phyloP scores from a whole-genome alignment of 2,113 vertebrate genomes.

The Panthera uncia region DNA sequence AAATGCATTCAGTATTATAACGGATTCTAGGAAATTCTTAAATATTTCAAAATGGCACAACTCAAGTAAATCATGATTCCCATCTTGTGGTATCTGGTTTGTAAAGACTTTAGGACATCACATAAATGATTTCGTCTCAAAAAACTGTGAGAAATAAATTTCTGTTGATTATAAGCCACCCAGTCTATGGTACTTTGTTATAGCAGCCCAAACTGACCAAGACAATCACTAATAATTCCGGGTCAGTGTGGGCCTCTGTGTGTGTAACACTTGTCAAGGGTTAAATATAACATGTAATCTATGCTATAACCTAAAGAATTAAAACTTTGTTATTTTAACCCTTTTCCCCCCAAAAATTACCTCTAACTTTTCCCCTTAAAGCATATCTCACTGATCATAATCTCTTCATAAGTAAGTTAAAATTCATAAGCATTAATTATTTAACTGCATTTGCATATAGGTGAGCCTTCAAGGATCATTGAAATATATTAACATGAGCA shows the following conservation, averaged over 20 bases:
- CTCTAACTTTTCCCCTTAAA: neutral
- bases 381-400: neutral
- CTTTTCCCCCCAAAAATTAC: neutral
- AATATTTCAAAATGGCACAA: neutral
- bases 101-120: neutral
- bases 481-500: neutral
- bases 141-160: neutral
- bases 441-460: neutral
- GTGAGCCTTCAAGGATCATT: neutral
- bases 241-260: neutral
- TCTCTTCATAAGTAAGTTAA: neutral
- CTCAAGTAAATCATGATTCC: neutral
- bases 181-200: neutral
- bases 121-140: neutral
- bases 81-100: neutral
- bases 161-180: neutral
- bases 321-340: neutral
- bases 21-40: neutral
- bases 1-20: neutral
- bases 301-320: neutral
- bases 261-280: neutral
- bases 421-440: neutral
- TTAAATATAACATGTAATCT: neutral
- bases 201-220: neutral
- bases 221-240: neutral